These are phyloP conservation scores for Chalcosyrphus nemorum DNA, from an alignment of 2,888 invertebrate species.

Conservation along the genomic window DNA sequence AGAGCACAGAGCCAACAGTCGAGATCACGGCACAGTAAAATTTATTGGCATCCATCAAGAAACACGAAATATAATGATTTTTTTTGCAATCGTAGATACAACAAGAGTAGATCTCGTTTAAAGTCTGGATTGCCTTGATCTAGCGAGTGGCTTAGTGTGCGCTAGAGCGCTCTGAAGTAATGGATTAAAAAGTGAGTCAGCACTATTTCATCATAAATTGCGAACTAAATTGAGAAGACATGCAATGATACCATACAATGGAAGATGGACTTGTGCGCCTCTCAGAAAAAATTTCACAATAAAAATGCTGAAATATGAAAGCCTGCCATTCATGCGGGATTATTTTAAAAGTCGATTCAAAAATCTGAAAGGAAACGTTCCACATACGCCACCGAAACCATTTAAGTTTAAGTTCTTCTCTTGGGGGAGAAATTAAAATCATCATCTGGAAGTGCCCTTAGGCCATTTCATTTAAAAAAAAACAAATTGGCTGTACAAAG, in stretches of 20 bases:
- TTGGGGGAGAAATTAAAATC: background rate
- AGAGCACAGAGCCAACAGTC: background rate
- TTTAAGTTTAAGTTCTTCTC: background rate
- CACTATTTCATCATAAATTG: background rate
- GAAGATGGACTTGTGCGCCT: background rate
- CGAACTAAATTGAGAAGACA: background rate
- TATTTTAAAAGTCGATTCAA: too few species aligned
- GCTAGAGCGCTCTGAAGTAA: background rate
- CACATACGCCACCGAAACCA: slow-evolving; percentile 49
- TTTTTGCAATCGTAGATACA: background rate
- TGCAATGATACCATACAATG: too few species aligned
- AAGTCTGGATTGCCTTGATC: slow-evolving; percentile 31
- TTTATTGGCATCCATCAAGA: slow-evolving; percentile 5
- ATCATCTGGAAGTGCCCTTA: background rate
- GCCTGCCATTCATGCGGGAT: background rate
- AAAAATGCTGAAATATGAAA: too few species aligned
- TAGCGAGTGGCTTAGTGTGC: background rate
- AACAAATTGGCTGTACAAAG: background rate
- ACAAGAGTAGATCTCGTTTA: slow-evolving; percentile 14
- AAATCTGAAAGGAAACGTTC: too few species aligned
- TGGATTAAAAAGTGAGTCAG: background rate
- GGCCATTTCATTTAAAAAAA: background rate
- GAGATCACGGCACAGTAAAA: slow-evolving; percentile 10
- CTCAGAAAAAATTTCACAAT: background rate
- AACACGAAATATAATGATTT: too few species aligned